phyloP scores from a whole-genome alignment of 2,888 invertebrate genomes.

The Drosophila cracens region DNA sequence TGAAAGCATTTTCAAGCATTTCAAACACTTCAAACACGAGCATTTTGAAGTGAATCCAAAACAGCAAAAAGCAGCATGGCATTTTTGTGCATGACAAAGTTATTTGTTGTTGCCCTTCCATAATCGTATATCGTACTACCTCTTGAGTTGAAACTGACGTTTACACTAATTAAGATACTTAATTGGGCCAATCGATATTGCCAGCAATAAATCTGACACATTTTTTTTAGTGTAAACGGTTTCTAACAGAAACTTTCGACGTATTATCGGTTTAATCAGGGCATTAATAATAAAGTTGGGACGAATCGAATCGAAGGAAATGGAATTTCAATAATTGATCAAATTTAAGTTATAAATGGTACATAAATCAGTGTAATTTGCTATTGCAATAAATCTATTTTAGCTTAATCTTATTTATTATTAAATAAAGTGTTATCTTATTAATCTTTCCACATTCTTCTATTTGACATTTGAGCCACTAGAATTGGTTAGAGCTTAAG shows the following conservation, averaged over 20 bases:
- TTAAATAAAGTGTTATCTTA: slow-evolving; percentile 26
- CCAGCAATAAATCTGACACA: neutral
- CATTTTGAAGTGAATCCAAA: slow-evolving; percentile 36
- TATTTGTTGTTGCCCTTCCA: slow-evolving; percentile 43
- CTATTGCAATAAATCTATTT: slow-evolving; percentile 21
- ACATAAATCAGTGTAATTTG: slow-evolving; percentile 7
- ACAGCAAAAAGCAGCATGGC: slow-evolving; percentile 77
- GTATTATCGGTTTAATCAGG: slow-evolving; percentile 3
- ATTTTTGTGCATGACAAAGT: slow-evolving; percentile 83
- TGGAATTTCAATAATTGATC: neutral
- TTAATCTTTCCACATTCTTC: neutral
- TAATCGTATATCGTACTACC: slow-evolving; percentile 16
- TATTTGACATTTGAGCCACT: neutral
- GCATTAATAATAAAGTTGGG: slow-evolving; percentile 4
- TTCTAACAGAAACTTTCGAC: neutral
- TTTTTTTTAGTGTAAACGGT: slow-evolving; percentile 4
- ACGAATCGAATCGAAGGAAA: slow-evolving; percentile 17
- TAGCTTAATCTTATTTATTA: neutral
- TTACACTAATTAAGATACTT: slow-evolving; percentile 13
- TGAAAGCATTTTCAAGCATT: slow-evolving; percentile 28
- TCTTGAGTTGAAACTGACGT: slow-evolving; percentile 38
- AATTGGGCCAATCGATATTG: slow-evolving; percentile 11
- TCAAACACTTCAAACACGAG: slow-evolving; percentile 20
- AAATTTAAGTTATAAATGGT: neutral
- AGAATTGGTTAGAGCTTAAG: neutral